Base-by-base conservation (phyloP, 2,888 invertebrate genomes). In the Epirrita christyi region DNA sequence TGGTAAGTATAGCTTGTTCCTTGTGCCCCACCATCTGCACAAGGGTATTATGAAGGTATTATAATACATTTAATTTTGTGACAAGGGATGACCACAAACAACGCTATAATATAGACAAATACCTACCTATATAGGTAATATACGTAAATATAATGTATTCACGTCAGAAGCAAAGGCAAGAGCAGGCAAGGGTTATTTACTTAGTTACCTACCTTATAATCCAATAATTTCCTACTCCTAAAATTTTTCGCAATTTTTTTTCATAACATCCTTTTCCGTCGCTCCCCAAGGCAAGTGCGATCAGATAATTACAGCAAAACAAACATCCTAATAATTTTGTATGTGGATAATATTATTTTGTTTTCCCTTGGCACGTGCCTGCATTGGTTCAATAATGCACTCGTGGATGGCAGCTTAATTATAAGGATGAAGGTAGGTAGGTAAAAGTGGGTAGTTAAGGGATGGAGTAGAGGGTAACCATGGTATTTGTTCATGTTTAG, bases 291-390 rank as follows among this genome's bases (percentile, higher is more conserved):
- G 53, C 52, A 14, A 53, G 46, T 28, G 36, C 53, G 46, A 57
- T 43, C 44, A 43, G 43, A 59, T 63, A 55, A 63, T 53, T 50
- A 58, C 61, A 58, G 13, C 42, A 52, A 59, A 54, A 67, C 58
- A 63, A 63, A 63, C 61, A 63, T 13, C 14, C 42, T 53, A 48
- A 58, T 59, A 58, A 58, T 40, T 46, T 51, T 64, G 56, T 67
- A 27, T 48, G 55, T 50, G 4, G 53, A 42, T 62, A 38, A 48
- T 43, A 56, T 59, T 57, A 61, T 46, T 46, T 38, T 59, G 56
- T 57, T 55, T 60, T 52, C 41, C 7, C 11, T 27, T 0, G 60
- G 10, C 66, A 66, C 66, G 66, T 60, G 66, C 13, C 66, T 45
- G 28, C 14, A 44, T 36, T 14, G 46, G 29, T 38, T 40, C 57